phyloP scores from a whole-genome alignment of 2,113 vertebrate species.

The Psettodes erumei region DNA sequence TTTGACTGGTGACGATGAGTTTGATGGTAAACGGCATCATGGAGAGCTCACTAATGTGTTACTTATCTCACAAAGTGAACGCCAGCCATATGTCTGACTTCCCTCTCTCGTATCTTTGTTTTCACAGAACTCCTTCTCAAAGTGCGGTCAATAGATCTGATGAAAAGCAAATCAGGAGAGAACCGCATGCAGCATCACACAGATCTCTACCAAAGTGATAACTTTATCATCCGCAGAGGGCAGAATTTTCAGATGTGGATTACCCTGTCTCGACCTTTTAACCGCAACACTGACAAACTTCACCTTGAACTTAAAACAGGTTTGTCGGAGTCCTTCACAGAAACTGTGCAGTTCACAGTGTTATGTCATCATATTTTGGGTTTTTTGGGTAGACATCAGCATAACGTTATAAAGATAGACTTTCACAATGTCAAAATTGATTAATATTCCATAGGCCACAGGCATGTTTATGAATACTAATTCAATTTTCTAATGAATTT shows the following conservation, averaged over 20 bases:
- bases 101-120: constrained; percentile 12
- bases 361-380: not conserved
- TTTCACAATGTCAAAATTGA: not conserved
- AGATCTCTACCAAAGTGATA: constrained; percentile 79
- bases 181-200: constrained; percentile 87
- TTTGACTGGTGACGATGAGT: not conserved
- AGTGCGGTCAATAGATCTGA: constrained; percentile 83
- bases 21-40: constrained; percentile 55
- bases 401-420: not conserved
- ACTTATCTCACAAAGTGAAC: not conserved
- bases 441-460: not conserved
- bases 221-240: constrained; percentile 87
- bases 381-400: not conserved
- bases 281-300: constrained; percentile 77
- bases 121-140: constrained; percentile 80
- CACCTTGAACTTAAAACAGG: constrained; percentile 86
- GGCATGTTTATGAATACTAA: not conserved
- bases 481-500: not conserved
- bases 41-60: not conserved
- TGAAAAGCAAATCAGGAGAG: constrained; percentile 73
- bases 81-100: not conserved
- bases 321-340: constrained; percentile 51
- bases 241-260: constrained; percentile 86
- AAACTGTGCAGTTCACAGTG: not conserved
- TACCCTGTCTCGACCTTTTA: constrained; percentile 81